phyloP scores from a whole-genome alignment of 2,113 vertebrate genomes.

The Semicossyphus pulcher region DNA sequence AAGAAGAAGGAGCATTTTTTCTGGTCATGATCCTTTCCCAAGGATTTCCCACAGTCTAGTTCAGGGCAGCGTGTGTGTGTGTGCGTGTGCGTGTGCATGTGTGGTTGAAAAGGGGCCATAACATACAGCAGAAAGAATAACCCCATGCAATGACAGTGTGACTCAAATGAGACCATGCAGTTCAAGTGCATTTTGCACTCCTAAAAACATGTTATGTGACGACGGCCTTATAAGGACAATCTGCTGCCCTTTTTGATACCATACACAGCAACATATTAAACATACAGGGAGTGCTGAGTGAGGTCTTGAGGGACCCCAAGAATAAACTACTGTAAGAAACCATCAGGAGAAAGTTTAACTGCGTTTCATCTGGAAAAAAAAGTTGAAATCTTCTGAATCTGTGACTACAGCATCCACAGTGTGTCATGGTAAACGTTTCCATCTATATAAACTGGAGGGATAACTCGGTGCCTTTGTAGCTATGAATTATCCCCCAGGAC shows the following conservation, averaged over 20 bases:
- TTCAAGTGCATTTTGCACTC: not conserved
- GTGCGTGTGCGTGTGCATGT: not conserved
- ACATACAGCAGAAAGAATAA: slow-evolving; percentile 39
- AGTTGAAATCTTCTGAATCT: too few species aligned
- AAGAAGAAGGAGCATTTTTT: slow-evolving; percentile 66
- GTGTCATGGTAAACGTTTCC: too few species aligned
- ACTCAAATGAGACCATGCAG: not conserved
- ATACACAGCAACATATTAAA: not conserved
- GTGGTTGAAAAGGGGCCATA: not conserved
- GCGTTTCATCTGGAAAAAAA: too few species aligned
- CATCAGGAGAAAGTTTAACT: too few species aligned
- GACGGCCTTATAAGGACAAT: slow-evolving; percentile 2
- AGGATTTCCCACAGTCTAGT: slow-evolving; percentile 75
- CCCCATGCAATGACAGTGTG: not conserved
- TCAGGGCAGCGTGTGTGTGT: slow-evolving; percentile 13
- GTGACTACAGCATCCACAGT: too few species aligned
- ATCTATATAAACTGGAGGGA: too few species aligned
- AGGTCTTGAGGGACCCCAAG: not conserved
- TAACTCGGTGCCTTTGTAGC: too few species aligned
- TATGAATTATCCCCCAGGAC: too few species aligned
- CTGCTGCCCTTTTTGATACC: not conserved
- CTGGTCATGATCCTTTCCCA: slow-evolving; percentile 68
- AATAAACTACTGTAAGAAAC: too few species aligned
- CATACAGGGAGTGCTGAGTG: too few species aligned
- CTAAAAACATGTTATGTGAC: not conserved